Evolutionary conservation across 2,888 invertebrate species (phyloP), one percentile per base, ranked within the genome.

Genomic region (Eristalis tenax): DNA sequence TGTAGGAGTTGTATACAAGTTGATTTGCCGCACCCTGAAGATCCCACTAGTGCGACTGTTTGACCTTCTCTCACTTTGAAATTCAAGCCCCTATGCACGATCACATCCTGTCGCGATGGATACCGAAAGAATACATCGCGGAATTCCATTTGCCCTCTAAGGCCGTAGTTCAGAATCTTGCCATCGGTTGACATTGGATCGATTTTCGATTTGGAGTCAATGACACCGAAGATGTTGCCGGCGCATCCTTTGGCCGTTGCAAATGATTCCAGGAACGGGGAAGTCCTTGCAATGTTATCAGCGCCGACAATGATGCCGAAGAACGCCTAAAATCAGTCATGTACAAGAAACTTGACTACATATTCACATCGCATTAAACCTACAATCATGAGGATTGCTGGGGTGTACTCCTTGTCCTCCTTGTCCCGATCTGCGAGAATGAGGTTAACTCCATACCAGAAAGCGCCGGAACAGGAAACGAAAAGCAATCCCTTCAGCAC

Each of bases 1-100:
- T 96, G 96, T 5, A 96, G 91, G 2, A 98, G 94, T 89, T 97
- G 97, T 22, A 97, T 94, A 8, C 96, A 95, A 0, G 97, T 97
- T 0, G 97, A 97, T 92, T 97, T 97, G 59, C 97, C 97, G 91
- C 97, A 97, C 0, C 97, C 97, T 71, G 96, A 96, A 0, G 95
- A 94, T 0, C 96, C 96, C 4, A 96, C 96, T 2, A 97, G 91
- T 0, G 96, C 97, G 4, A 97, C 94, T 0, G 95, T 96, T 90
- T 96, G 95, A 4, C 96, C 96, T n/a, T 94, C 92, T 76, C 94
- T 94, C 66, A 96, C 94, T 88, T 94, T 94, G 32, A 96, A 92
- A 89, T 94, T 95, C 6, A 97, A 89, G 0, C 95, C 96, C 89
- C 95, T 95, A 40, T 97, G 93, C 5, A 97, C 95, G 93, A 92